Conservation (phyloP, 1,140 invertebrate species). For the Trichonephila clavata region DNA sequence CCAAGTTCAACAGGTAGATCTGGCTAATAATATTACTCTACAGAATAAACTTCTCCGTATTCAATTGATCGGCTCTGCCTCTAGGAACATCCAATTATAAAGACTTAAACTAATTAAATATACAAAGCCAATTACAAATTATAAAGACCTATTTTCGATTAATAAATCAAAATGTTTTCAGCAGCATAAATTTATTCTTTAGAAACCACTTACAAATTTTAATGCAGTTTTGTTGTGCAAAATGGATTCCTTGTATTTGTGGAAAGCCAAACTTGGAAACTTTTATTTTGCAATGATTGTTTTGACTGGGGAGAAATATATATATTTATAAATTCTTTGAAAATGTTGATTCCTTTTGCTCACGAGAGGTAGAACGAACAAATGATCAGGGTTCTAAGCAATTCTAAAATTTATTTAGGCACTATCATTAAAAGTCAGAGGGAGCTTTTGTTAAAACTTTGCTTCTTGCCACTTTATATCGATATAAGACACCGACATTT, state of each 20-base stretch:
- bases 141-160: background rate
- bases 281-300: background rate
- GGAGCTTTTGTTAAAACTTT: too few species aligned
- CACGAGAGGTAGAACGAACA: conserved; percentile 3
- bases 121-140: background rate
- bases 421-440: too few species aligned
- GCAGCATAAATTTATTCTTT: conserved; percentile 68
- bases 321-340: background rate
- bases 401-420: too few species aligned
- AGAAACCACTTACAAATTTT: background rate
- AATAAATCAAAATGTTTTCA: background rate
- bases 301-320: background rate
- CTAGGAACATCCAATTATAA: conserved; percentile 13
- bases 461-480: too few species aligned
- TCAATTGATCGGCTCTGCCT: conserved; percentile 39
- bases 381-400: background rate
- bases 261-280: background rate
- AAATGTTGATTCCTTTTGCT: conserved; percentile 30
- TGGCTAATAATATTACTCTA: background rate
- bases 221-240: background rate
- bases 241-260: too few species aligned
- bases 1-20: too few species aligned
- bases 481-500: too few species aligned
- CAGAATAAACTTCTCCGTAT: background rate
- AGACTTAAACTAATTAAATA: conserved; percentile 17